Base-by-base conservation (phyloP, 2,888 invertebrate species). In the Athalia cordata region DNA sequence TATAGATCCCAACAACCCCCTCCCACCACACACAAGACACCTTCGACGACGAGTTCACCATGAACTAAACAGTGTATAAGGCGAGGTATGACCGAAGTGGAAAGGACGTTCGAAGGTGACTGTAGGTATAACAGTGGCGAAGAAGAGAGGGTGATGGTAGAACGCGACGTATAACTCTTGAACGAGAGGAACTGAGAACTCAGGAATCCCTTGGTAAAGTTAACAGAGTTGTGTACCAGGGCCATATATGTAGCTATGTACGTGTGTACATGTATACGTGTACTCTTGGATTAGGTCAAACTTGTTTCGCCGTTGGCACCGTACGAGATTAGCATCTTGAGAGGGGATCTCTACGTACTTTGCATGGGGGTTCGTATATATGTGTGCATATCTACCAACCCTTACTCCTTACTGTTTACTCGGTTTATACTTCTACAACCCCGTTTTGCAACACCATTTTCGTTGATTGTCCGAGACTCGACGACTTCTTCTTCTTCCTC, bases 171-270 rank as follows among this genome's bases (percentile, higher is more conserved):
- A 61, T 61, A 61, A 61, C 61, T 52, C 43, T 5, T 43, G 62
- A 72, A 74, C 47, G 59, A 45, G 77, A 77, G 79, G 81, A 81
- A 80, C 80, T 78, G 79, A 79, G 80, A 80, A 80, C 81, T 82
- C 72, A 80, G 79, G 79, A 80, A 81, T 80, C 82, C 81, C 80
- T 81, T 80, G 50, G 7, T 29, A 67, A 67, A 67, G 67, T 67
- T 67, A 15, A 67, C 67, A 67, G 67, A 67, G 49, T 67, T 47
- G 67, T 67, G 50, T 50, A 3, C 29, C 50, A 3, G 8, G 13
- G 15, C 50, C 50, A 50, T 47, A 67, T 9, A 15, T 29, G 29
- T 29, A 29, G 29, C 29, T 29, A 2, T 29, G 52, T 7, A 52
- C 3, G 3, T 11, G 45, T 45, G 45, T 47, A 47, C 67, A n/a